A percentile compares a stretch with the other conserved stretches of the same genome.
Evolutionary conservation across 2,113 vertebrate genomes (phyloP).

Genomic region (Nannobrachium achirus): DNA sequence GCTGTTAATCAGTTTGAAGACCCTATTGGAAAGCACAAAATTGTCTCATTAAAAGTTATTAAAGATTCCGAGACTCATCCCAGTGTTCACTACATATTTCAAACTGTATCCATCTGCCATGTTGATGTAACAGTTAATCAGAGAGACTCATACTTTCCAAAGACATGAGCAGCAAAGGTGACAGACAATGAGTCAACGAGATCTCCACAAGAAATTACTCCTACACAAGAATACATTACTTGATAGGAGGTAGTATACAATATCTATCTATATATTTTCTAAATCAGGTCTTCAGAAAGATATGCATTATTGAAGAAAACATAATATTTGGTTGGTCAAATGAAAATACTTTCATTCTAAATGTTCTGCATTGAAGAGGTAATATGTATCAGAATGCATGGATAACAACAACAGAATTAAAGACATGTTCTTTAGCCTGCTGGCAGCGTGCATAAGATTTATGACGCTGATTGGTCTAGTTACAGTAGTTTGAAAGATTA

Average conservation of each 20-base stretch:
- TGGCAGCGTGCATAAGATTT: too few species aligned
- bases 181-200: constrained; percentile 1
- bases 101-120: constrained; percentile 10
- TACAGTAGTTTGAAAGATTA: too few species aligned
- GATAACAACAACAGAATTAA: too few species aligned
- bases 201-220: too few species aligned
- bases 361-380: too few species aligned
- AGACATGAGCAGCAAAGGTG: not conserved
- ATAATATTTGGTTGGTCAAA: too few species aligned
- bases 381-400: too few species aligned
- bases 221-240: too few species aligned
- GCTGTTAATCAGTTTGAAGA: not conserved
- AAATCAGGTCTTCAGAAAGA: too few species aligned
- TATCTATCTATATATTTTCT: not conserved
- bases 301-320: not conserved
- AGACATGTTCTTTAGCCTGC: too few species aligned
- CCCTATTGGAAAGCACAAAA: not conserved
- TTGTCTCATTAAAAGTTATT: not conserved
- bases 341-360: too few species aligned
- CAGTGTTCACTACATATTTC: constrained; percentile 32
- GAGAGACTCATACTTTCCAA: constrained; percentile 16
- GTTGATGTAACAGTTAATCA: constrained; percentile 1
- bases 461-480: too few species aligned
- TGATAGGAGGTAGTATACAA: not conserved
- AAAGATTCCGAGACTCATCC: constrained; percentile 18